Conservation (phyloP, 2,797 vertebrate species). For the Rallus crepitans region DNA sequence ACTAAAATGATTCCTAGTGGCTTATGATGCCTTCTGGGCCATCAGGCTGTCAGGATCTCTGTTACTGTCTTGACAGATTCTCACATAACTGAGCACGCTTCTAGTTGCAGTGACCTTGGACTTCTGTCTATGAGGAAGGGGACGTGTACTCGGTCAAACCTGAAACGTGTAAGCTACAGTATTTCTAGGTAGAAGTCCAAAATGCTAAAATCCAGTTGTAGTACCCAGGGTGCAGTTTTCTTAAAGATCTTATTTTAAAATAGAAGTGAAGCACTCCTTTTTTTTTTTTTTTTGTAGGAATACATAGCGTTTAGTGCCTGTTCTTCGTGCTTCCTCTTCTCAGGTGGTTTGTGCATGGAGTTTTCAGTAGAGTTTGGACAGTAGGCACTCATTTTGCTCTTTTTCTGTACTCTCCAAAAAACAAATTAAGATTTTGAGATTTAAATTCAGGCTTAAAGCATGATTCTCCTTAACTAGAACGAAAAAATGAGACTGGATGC, state of each 20-base stretch:
- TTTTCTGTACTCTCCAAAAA: neutral
- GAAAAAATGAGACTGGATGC: neutral
- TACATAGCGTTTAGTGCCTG: neutral
- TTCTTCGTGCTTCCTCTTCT: neutral
- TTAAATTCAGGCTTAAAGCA: neutral
- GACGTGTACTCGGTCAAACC: neutral
- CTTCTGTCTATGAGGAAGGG: fast-evolving
- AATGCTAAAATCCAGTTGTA: neutral
- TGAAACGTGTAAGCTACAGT: neutral
- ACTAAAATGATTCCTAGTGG: neutral
- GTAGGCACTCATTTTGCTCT: neutral
- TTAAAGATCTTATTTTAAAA: neutral
- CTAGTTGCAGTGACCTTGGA: neutral
- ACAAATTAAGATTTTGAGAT: neutral
- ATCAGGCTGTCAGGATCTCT: neutral
- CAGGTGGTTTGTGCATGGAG: neutral
- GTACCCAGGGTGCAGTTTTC: neutral
- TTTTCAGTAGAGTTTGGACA: neutral
- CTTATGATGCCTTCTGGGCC: neutral
- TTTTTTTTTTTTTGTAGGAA: neutral
- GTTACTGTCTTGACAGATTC: neutral
- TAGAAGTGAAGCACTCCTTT: neutral
- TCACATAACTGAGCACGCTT: neutral
- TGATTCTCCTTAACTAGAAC: neutral
- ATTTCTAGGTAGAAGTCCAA: neutral